A percentile compares a stretch with the other conserved stretches of the same genome.
Evolutionary conservation across 2,113 vertebrate species (phyloP).

Genomic region (Eulemur rufifrons): DNA sequence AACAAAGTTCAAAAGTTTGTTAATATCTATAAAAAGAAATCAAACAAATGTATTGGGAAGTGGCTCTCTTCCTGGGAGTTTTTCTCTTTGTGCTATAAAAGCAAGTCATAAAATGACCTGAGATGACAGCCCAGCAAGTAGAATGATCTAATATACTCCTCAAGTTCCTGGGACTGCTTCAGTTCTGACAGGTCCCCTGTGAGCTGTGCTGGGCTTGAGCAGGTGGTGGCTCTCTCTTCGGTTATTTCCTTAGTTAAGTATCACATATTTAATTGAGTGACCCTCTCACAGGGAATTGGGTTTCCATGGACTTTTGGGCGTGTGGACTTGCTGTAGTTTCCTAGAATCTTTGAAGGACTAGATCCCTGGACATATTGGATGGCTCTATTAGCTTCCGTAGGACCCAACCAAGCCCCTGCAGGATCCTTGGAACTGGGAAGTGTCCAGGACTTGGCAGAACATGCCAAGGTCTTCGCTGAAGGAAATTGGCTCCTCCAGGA

Average conservation of each 20-base stretch:
- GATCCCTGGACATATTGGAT: background rate
- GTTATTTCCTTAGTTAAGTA: background rate
- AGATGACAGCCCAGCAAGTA: background rate
- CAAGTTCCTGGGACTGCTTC: background rate
- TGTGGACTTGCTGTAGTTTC: background rate
- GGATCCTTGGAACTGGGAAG: background rate
- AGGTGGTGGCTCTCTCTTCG: background rate
- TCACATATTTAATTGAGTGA: background rate
- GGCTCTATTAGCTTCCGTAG: background rate
- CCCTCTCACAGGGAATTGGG: background rate
- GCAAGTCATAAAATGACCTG: background rate
- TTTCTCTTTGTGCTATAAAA: background rate
- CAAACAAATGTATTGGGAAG: background rate
- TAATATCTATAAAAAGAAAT: constrained; percentile 9
- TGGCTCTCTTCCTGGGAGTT: background rate
- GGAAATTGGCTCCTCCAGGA: background rate
- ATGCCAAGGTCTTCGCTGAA: background rate
- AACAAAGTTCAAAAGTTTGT: background rate
- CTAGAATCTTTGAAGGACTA: background rate
- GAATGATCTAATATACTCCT: background rate
- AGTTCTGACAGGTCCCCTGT: background rate
- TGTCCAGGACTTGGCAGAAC: background rate
- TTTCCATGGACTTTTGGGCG: background rate
- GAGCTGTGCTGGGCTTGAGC: background rate
- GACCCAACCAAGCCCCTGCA: background rate